A percentile compares a stretch with the other conserved stretches of the same genome.
Evolutionary conservation across 37 sponge, comb jelly and placozoan genomes (phyloP).

Genomic region (Agelas oroides): DNA sequence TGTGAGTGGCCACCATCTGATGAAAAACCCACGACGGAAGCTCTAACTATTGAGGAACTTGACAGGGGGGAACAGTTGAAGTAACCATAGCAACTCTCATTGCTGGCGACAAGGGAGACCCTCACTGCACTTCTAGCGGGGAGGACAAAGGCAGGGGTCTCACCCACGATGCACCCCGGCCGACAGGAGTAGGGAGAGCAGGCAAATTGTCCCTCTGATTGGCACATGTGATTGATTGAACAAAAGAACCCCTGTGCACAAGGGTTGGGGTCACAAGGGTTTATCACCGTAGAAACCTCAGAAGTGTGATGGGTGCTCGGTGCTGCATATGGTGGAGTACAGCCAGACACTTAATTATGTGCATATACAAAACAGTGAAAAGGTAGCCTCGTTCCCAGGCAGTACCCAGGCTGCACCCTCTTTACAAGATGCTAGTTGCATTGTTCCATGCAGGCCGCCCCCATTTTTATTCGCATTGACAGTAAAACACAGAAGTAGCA

Average conservation of each 20-base stretch:
- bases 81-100: conserved; percentile 37
- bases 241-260: conserved; percentile 59
- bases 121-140: conserved; percentile 23
- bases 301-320: conserved; percentile 4
- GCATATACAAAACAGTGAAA: too few species aligned
- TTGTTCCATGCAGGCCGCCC: too few species aligned
- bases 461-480: too few species aligned
- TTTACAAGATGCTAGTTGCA: too few species aligned
- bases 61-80: conserved; percentile 36
- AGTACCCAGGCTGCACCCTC: too few species aligned
- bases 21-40: not conserved
- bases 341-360: too few species aligned
- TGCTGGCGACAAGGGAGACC: conserved; percentile 19
- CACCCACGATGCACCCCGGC: conserved; percentile 43
- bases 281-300: conserved; percentile 8
- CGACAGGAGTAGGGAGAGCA: conserved; percentile 55
- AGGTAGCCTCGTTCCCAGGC: too few species aligned
- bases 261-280: conserved; percentile 68
- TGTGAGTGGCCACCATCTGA: not conserved
- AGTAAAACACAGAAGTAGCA: too few species aligned
- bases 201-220: not conserved
- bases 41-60: not conserved
- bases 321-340: not conserved
- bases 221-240: conserved; percentile 53
- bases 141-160: conserved; percentile 15